Evolutionary conservation across 1,140 invertebrate genomes (phyloP).

Genomic region (Ips typographus): DNA sequence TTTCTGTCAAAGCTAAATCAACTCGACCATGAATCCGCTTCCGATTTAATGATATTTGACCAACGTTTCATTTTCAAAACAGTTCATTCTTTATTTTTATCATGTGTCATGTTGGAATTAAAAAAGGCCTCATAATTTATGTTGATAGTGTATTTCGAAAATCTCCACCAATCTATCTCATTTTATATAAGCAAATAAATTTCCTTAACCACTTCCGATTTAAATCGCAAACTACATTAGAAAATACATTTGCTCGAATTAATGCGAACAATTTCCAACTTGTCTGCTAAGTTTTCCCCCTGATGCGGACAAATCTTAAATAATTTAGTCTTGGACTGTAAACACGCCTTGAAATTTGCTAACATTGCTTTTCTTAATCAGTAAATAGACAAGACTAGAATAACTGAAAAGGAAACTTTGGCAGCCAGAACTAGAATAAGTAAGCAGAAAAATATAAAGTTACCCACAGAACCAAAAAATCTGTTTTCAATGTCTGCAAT

Average conservation of each 20-base stretch:
- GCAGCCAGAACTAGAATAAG: no score
- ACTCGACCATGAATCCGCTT: neutral
- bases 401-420: no score
- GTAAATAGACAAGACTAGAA: neutral
- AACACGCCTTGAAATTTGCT: slow-evolving; percentile 3
- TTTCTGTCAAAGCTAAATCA: neutral
- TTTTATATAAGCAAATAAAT: neutral
- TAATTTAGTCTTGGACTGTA: neutral
- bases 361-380: slow-evolving; percentile 1
- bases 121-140: no score
- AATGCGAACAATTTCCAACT: slow-evolving; percentile 9
- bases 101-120: no score
- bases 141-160: no score
- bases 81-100: no score
- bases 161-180: no score
- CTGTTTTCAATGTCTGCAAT: neutral
- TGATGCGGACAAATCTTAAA: neutral
- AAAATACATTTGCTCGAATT: slow-evolving; percentile 12
- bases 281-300: slow-evolving; percentile 4
- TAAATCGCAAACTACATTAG: slow-evolving; percentile 7
- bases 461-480: neutral
- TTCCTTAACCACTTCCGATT: slow-evolving; percentile 4
- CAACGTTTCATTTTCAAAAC: no score
- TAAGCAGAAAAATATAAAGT: no score
- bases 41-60: neutral